Evolutionary conservation across 2,797 vertebrate genomes (phyloP).

Genomic region (Mus minutoides): DNA sequence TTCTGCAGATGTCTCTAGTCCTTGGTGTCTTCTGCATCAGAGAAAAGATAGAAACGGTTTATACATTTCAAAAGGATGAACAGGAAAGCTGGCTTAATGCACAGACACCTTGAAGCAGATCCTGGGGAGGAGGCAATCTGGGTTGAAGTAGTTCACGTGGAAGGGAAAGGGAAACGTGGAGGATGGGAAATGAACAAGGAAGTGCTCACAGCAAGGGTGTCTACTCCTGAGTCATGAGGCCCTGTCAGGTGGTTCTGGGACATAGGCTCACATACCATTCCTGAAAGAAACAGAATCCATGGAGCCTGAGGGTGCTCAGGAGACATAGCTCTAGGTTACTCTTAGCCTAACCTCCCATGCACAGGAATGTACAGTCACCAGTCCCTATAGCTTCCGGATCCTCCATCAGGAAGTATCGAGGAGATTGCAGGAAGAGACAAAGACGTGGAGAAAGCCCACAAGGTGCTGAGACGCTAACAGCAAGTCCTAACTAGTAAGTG

Average conservation of each 20-base stretch:
- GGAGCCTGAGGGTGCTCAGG: background rate
- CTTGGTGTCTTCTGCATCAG: background rate
- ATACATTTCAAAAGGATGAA: background rate
- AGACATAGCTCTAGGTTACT: background rate
- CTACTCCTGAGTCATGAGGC: background rate
- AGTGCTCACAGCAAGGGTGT: background rate
- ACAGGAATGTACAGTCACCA: background rate
- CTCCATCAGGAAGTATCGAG: background rate
- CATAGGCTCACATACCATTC: background rate
- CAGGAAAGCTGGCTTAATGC: background rate
- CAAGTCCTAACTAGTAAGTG: background rate
- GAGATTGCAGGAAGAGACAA: background rate
- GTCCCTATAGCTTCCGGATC: background rate
- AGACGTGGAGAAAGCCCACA: background rate
- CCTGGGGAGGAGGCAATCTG: background rate
- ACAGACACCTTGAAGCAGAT: conserved; percentile 23
- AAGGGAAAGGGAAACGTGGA: background rate
- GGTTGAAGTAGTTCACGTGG: background rate
- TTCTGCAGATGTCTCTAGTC: conserved; percentile 60
- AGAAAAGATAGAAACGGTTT: conserved; percentile 3
- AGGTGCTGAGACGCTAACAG: background rate
- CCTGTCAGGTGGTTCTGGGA: background rate
- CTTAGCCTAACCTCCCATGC: background rate
- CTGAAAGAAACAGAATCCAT: background rate
- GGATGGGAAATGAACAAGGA: background rate